Base-by-base conservation (phyloP, 2,888 invertebrate genomes). In the Philhelius pedissequus region DNA sequence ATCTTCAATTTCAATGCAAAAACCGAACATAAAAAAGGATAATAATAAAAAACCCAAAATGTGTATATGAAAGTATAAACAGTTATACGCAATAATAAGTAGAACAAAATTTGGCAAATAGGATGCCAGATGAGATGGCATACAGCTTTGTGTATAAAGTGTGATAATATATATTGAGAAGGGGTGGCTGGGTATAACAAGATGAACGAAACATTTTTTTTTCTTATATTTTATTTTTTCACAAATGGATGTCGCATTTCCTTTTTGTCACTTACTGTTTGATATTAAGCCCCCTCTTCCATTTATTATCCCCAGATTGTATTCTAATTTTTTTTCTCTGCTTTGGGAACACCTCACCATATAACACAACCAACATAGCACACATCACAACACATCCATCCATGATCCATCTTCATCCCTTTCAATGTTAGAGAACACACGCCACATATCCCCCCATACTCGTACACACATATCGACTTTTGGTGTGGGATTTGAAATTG, bases 1-100 rank as follows among this genome's bases (percentile, higher is more conserved):
- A 84, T 76, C 84, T 84, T 84, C 84, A 84, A 79, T 84, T 84
- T 84, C 70, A 80, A 84, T 84, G 84, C 84, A 84, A 84, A 84
- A 84, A 70, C 71, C 79, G 68, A 84, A 76, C 79, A 84, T 84
- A 84, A 84, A 84, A 84, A 84, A 84, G 79, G 79, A 84, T 83
- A 71, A 84, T 71, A 79, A 84, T 76, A 84, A 84, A 84, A 79
- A 15, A 56, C 60, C 20, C 5, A 4, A 18, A 43, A 18, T 22
- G 13, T 6, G 6, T 22, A 25, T n/a, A n/a, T n/a, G n/a, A n/a
- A n/a, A n/a, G n/a, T n/a, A 25, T 30, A 60, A 27, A 35, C 22
- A 54, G 25, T 52, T 60, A 70, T 45, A 60, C 54, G 60, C 68
- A 45, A 54, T 64, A 84, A 79, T 84, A 79, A 71, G 62, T 79